A percentile compares a stretch with the other conserved stretches of the same genome.
Conservation (phyloP, 2,888 invertebrate genomes). For the Trachelus troglodyta region DNA sequence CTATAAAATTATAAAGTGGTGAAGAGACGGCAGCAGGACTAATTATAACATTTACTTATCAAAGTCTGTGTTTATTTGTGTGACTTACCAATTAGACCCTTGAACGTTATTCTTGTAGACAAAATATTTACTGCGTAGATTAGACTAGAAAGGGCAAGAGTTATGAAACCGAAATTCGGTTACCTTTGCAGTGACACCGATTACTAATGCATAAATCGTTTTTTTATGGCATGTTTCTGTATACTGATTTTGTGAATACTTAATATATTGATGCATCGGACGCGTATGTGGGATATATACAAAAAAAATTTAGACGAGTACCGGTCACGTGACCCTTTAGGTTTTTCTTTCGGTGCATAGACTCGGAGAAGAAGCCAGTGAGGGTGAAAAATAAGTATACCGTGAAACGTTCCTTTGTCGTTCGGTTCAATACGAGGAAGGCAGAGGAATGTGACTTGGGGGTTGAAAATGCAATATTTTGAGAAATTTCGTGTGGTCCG, state of each 20-base stretch:
- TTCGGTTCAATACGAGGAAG: neutral
- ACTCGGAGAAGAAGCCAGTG: neutral
- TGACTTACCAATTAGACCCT: neutral
- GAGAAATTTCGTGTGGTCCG: conserved; percentile 8
- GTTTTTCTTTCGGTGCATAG: no score
- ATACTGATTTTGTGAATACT: neutral
- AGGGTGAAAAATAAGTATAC: neutral
- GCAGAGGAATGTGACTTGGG: neutral
- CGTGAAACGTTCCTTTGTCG: neutral
- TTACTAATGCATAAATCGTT: neutral
- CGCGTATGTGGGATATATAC: no score
- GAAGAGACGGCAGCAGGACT: neutral
- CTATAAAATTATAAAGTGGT: neutral
- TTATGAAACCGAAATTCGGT: neutral
- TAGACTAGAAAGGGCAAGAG: neutral
- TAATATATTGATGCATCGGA: neutral
- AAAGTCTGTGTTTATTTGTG: neutral
- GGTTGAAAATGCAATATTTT: conserved; percentile 4
- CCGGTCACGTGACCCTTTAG: no score
- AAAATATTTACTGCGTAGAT: neutral
- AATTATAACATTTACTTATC: neutral
- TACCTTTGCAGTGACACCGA: neutral
- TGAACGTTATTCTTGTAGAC: neutral
- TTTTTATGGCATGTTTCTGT: neutral
- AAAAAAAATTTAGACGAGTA: no score